Evolutionary conservation across 2,113 vertebrate genomes (phyloP), one percentile per base, ranked within the genome.

Genomic region (Apodemus speciosus): DNA sequence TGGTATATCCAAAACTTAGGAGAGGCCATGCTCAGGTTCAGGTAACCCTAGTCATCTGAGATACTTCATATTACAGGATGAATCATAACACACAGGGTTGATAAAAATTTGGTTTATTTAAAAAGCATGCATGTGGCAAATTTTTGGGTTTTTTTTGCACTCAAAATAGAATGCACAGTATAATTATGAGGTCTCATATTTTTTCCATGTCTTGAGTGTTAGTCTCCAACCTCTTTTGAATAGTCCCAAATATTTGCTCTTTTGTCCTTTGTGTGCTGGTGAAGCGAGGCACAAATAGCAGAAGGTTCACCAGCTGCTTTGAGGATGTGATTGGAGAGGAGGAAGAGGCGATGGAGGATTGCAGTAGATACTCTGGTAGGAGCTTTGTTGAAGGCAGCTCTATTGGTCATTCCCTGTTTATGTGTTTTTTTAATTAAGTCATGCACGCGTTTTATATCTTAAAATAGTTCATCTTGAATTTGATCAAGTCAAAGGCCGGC

Each of bases 401-500:
- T n/a, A n/a, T n/a, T n/a, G n/a, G 77, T 73, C 27, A 53, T 83
- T 85, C 35, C 49, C 89, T 92, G 40, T 76, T 95, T 40, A 88
- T 11, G 79, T 43, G 30, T 66, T 90, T 93, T n/a, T n/a, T n/a
- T n/a, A 90, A 93, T 69, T 83, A 92, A 77, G 53, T 75, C 40
- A 40, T 21, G 2, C 2, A 85, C 15, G 20, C 81, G 58, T 77
- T 91, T 88, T 30, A 60, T 88, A 80, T 60, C 16, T 64, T 68
- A 87, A 75, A 83, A 60, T 46, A 85, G 25, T 80, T 90, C 25
- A 38, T 85, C 38, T 79, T 86, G 9, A 71, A 85, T 77, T 94
- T 90, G 51, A 95, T 84, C 18, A 88, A 84, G 51, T 89, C 15
- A 93, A 91, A 94, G 23, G 16, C 89, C 90, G 75, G 38, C 9